phyloP scores from a whole-genome alignment of 2,888 invertebrate genomes.

The Endotricha flammealis region DNA sequence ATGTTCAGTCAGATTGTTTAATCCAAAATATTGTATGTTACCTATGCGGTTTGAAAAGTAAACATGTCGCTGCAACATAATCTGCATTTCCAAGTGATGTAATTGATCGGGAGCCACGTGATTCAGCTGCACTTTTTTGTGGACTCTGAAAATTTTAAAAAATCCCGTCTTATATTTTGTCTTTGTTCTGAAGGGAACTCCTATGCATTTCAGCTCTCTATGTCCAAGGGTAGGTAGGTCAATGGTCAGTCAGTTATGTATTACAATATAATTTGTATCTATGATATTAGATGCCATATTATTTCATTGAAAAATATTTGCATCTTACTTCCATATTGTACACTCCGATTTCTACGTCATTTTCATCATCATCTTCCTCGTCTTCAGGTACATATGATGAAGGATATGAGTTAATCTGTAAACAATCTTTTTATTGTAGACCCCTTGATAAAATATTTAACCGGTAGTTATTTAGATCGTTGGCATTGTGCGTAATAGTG shows the following conservation, averaged over 20 bases:
- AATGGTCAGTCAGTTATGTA: no score
- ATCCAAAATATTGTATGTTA: conserved; percentile 18
- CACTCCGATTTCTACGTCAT: conserved; percentile 28
- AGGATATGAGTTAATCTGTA: conserved; percentile 36
- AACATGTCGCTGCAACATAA: conserved; percentile 40
- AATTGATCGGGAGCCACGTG: conserved; percentile 60
- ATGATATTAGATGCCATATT: no score
- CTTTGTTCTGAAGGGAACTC: no score
- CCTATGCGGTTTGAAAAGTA: conserved; percentile 58
- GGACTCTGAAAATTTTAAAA: conserved; percentile 48
- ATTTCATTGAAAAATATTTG: no score
- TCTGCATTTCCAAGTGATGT: conserved; percentile 48
- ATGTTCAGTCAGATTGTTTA: not conserved
- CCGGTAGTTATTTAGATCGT: no score
- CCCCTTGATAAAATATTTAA: no score
- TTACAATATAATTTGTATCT: no score
- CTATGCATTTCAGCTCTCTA: no score
- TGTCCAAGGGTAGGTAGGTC: no score
- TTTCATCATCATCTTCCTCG: conserved; percentile 38
- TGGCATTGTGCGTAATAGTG: no score
- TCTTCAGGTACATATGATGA: conserved; percentile 50
- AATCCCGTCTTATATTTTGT: no score
- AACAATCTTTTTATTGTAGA: conserved; percentile 7
- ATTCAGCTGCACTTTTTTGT: conserved; percentile 55
- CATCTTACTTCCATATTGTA: conserved; percentile 42